Evolutionary conservation across 2,113 vertebrate genomes (phyloP), one percentile per base, ranked within the genome.

Genomic region (Salvelinus alpinus): DNA sequence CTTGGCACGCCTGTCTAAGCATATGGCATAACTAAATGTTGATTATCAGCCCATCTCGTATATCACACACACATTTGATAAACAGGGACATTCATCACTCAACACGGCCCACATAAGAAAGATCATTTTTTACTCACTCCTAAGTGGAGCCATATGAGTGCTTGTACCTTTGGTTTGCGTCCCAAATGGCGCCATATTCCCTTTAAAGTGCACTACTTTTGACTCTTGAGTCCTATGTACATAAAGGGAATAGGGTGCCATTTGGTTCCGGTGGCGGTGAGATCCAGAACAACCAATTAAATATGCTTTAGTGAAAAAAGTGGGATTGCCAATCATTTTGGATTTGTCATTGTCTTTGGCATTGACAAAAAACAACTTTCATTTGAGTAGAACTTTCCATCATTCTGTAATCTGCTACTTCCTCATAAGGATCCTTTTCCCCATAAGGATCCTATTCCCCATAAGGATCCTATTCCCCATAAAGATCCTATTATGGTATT

Each of bases 11-110:
- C 76, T 78, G 80, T 83, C 71, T 81, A 73, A 86, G 81, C 93
- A 93, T 93, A 94, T 94, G 92, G 92, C 83, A 77, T 69, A 83
- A 83, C 91, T 92, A 91, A 94, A 87, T 89, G 87, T 84, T 84
- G 86, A 93, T 92, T 91, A 93, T 94, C 90, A 88, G 80, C 81
- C 80, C 4, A 77, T 88, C 87, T 91, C 91, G 85, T 93, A 92
- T 85, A 92, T 93, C 92, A 93, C 85, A 88, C 81, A 79, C 90
- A 90, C 38, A 78, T 84, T 68, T 74, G 75, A 91, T 91, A 86
- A 90, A 90, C 81, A 83, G 78, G 78, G 80, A 84, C 87, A 91
- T 93, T 93, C 84, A 92, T 92, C 92, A 92, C 86, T 88, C 77
- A 3, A 54, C 71, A 79, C 81, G 75, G 78, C 87, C 82, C 82